Percentiles rank a stretch among this genome's conserved stretches.
These are phyloP conservation scores for Ageneiosus marmoratus DNA, from an alignment of 2,113 vertebrate species.

Conservation along the genomic window DNA sequence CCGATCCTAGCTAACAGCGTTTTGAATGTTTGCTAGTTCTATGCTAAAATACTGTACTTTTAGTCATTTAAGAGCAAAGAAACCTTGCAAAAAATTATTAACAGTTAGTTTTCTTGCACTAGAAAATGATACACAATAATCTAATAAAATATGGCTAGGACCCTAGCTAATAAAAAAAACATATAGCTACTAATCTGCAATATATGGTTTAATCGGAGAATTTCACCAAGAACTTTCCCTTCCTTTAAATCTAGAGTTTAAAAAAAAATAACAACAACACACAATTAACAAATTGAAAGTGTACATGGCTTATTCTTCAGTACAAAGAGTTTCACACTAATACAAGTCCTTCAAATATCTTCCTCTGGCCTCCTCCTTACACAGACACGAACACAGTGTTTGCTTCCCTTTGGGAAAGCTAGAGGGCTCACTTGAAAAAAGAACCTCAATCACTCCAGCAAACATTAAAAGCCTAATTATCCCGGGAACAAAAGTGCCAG, in stretches of 20 bases:
- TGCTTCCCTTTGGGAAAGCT: conserved; percentile 67
- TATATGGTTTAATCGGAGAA: not conserved
- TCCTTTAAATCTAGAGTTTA: conserved; percentile 19
- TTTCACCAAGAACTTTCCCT: conserved; percentile 20
- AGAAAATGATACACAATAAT: not conserved
- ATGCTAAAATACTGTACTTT: not conserved
- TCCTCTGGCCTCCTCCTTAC: conserved; percentile 38
- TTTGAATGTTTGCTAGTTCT: not conserved
- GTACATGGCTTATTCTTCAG: conserved; percentile 56
- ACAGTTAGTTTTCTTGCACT: no score
- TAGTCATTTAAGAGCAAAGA: not conserved
- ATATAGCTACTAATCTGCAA: no score
- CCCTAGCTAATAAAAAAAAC: no score
- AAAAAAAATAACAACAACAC: conserved; percentile 1
- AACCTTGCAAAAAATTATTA: not conserved
- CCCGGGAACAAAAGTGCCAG: conserved; percentile 75
- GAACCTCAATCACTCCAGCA: conserved; percentile 62
- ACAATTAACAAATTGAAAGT: conserved; percentile 65
- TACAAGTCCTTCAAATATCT: conserved; percentile 53
- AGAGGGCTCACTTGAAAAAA: conserved; percentile 70
- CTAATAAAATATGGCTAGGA: no score
- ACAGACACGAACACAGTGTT: conserved; percentile 13
- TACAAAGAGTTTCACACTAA: conserved; percentile 41
- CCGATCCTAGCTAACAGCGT: not conserved
- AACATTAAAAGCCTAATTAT: conserved; percentile 77